Base-by-base conservation (phyloP, 2,888 invertebrate genomes). In the Nesidiocoris tenuis region DNA sequence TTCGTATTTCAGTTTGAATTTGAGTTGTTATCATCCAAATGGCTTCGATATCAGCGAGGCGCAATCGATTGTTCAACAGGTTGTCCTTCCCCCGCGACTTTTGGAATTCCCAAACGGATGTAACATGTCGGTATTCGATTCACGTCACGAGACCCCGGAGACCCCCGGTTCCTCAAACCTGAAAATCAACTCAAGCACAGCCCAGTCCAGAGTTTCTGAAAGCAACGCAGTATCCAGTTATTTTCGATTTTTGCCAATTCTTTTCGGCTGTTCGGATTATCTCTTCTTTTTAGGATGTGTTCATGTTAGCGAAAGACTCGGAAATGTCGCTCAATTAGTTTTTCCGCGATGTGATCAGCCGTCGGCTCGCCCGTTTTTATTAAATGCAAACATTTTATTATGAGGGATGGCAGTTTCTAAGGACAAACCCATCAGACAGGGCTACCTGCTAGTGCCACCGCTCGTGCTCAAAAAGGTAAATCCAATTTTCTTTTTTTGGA, bases 361-460 rank as follows among this genome's bases (percentile, higher is more conserved):
- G 39, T 39, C 39, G 39, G 39, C 39, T 39, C 39, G 39, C 39
- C 39, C 39, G 12, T 3, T 39, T 39, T 12, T 3, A 39, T 7
- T 39, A 12, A 39, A 39, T 39, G 39, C 39, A 3, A 7, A 39
- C 39, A 12, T 7, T 7, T 39, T 39, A 39, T 61, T 72, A 76
- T 77, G 77, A 75, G 76, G 72, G 76, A 80, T 80, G 80, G 78
- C 79, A 76, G 80, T 80, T 78, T 80, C 82, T 70, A 76, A 76
- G n/a, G 82, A 82, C 75, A 81, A 79, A 66, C 81, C 82, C 24
- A 79, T 80, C 23, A 83, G 82, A 78, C 80, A 82, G 80, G 94
- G 94, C 83, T 89, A 88, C 86, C 87, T 94, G 82, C 87, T 91
- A 83, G 88, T 93, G 84, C 93, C 93, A 83, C 91, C 56, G 24